Conservation (phyloP, 2,113 vertebrate species). For the Oryzias curvinotus region DNA sequence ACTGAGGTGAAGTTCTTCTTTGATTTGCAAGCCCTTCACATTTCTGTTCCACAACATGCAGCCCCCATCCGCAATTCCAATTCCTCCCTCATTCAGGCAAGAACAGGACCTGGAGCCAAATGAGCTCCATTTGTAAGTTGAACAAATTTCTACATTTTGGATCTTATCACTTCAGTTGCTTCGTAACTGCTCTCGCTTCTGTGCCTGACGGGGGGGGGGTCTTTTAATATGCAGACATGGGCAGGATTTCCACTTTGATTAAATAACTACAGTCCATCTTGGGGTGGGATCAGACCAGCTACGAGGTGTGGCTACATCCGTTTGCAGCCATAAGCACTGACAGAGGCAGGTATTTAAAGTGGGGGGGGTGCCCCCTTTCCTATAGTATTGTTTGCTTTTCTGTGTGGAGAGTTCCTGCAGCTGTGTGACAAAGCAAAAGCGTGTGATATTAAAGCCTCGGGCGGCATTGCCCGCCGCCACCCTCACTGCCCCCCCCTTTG, state of each 20-base stretch:
- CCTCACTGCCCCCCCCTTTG: no score
- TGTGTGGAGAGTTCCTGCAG: no score
- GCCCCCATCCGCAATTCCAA: slow-evolving; percentile 38
- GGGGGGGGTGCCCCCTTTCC: no score
- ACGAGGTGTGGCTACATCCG: no score
- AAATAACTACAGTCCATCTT: no score
- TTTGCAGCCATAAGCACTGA: no score
- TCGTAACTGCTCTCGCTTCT: slow-evolving; percentile 32
- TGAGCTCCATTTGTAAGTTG: slow-evolving; percentile 53
- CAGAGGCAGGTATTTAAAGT: no score
- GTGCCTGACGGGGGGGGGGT: slow-evolving; percentile 35
- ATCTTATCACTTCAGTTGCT: slow-evolving; percentile 46
- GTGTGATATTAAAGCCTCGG: no score
- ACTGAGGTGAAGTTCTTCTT: slow-evolving; percentile 15
- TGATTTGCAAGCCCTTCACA: slow-evolving; percentile 49
- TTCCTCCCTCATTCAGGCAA: slow-evolving; percentile 33
- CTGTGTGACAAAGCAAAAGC: no score
- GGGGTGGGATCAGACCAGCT: no score
- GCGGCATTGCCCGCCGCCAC: no score
- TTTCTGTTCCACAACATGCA: slow-evolving; percentile 44
- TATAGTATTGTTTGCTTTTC: no score
- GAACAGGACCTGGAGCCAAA: slow-evolving; percentile 53
- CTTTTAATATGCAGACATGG: slow-evolving; percentile 15
- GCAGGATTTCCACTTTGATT: neutral
- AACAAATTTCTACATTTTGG: slow-evolving; percentile 63